Evolutionary conservation across 2,797 vertebrate species (phyloP), one percentile per base, ranked within the genome.

Genomic region (Limnodromus scolopaceus): DNA sequence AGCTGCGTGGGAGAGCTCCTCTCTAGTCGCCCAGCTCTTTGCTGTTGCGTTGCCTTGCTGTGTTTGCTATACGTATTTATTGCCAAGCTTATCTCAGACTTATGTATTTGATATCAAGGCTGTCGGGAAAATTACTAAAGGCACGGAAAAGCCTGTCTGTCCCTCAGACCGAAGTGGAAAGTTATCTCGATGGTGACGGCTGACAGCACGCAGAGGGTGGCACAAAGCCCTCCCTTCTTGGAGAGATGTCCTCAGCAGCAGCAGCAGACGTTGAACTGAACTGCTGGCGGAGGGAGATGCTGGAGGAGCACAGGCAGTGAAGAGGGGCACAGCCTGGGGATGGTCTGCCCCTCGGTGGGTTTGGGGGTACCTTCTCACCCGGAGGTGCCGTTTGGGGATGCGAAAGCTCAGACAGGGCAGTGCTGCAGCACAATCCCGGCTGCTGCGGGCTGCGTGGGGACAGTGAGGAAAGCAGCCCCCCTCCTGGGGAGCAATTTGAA

Each of bases 1-100:
- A 77, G 6, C 60, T 71, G 22, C 46, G 46, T 43, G 61, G 63
- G 49, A 81, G 48, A 84, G 24, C 41, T 57, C 41, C 39, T 86
- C 43, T 77, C 66, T n/a, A 68, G 79, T 16, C 1, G 0, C 60
- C 25, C 80, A 68, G 86, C 25, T 76, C 63, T 91, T 58, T 61
- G 61, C 77, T 81, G n/a, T n/a, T 1, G 2, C 43, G 51, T 36
- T 81, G 61, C 81, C 51, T 54, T 34, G 11, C 64, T 34, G 34
- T 27, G 34, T 77, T 94, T 92, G 57, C 48, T 70, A 2, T 16
- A 60, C 5, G 38, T 60, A 55, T 92, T 92, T 84, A 81, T 75
- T 93, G 53, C 76, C 34, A 71, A 46, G 60, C 53, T 92, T 90
- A 92, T 88, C 88, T 92, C 77, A 61, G 90, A 71, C 38, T 49